Percentiles rank a stretch among this genome's conserved stretches.
Conservation (phyloP, 1,140 invertebrate genomes). For the Brachionus manjavacas region DNA sequence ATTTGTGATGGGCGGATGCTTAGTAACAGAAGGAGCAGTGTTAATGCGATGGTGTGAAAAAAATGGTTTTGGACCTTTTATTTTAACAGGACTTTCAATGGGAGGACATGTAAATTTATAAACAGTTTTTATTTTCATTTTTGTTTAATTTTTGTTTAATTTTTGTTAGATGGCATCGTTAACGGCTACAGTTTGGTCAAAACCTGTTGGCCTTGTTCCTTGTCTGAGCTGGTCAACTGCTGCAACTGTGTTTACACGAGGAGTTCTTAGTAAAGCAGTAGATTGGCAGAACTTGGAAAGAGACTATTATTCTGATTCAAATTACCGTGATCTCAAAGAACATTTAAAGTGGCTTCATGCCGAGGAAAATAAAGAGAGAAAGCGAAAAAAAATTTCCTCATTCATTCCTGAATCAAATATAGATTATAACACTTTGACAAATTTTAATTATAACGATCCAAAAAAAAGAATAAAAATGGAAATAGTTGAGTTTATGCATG, state of each 20-base stretch:
- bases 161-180: constrained; percentile 58
- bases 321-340: constrained; percentile 60
- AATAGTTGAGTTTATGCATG: constrained; percentile 67
- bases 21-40: constrained; percentile 85
- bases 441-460: not conserved
- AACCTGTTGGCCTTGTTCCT: constrained; percentile 83
- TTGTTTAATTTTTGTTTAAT: not conserved
- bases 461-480: constrained; percentile 48
- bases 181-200: constrained; percentile 68
- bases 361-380: not conserved
- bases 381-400: constrained; percentile 28
- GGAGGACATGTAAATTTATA: constrained; percentile 73
- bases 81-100: constrained; percentile 93
- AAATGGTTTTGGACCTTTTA: constrained; percentile 76
- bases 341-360: constrained; percentile 14
- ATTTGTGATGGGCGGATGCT: constrained; percentile 96
- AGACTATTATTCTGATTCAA: constrained; percentile 78
- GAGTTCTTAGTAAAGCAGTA: constrained; percentile 87
- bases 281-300: constrained; percentile 83
- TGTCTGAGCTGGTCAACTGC: constrained; percentile 95
- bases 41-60: constrained; percentile 87
- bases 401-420: constrained; percentile 25
- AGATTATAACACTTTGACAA: not conserved
- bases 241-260: constrained; percentile 87
- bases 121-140: not conserved